Evolutionary conservation across 2,113 vertebrate genomes (phyloP).

Genomic region (Ia io): DNA sequence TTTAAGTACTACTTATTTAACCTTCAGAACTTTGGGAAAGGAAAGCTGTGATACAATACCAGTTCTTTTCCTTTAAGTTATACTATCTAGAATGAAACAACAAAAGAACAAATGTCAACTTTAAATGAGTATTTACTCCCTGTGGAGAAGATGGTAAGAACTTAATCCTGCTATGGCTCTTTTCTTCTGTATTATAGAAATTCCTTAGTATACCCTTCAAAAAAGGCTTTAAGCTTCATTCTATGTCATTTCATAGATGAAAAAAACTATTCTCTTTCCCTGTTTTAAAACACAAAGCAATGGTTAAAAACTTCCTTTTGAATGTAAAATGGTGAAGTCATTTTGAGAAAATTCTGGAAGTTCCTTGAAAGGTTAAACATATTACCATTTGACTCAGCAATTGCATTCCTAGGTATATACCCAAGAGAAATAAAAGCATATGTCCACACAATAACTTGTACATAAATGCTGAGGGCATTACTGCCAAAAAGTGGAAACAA

Average conservation of each 20-base stretch:
- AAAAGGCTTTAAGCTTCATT: neutral
- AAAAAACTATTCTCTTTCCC: neutral
- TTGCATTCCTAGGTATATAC: neutral
- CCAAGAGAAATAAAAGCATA: neutral
- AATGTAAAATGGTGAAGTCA: neutral
- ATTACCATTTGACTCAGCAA: neutral
- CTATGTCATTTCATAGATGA: neutral
- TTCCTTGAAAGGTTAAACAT: neutral
- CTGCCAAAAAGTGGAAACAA: neutral
- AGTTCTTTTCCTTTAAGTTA: neutral
- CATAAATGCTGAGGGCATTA: neutral
- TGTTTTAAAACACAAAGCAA: slow-evolving; percentile 32
- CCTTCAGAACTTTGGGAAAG: neutral
- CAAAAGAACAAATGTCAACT: neutral
- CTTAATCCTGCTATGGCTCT: neutral
- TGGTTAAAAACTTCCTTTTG: neutral
- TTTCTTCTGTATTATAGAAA: neutral
- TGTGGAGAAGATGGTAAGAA: neutral
- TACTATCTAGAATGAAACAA: neutral
- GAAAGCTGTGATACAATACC: neutral
- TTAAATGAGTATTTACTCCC: neutral
- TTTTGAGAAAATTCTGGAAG: slow-evolving; percentile 9
- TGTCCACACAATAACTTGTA: neutral
- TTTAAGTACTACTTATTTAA: slow-evolving; percentile 3
- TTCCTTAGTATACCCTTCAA: neutral